Percentiles rank a stretch among this genome's conserved stretches.
These are phyloP conservation scores for Chalcis sispes DNA, from an alignment of 2,888 invertebrate genomes.

Conservation along the genomic window DNA sequence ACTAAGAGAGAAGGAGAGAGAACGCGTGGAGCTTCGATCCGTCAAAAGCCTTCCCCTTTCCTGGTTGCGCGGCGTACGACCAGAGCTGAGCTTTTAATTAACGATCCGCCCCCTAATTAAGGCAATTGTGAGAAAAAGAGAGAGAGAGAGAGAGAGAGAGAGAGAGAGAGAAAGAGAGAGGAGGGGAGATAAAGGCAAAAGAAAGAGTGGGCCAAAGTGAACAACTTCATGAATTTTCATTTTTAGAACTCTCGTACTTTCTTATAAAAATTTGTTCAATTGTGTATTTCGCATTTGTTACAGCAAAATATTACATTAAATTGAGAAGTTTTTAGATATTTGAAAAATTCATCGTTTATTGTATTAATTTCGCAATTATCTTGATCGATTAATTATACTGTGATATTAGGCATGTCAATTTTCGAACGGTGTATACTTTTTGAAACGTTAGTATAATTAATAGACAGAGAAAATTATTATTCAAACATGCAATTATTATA, in stretches of 20 bases:
- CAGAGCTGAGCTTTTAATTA: slow-evolving; percentile 69
- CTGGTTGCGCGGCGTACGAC: slow-evolving; percentile 43
- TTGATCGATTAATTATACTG: too few relatives aligned
- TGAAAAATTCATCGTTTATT: too few relatives aligned
- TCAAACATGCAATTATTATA: too few relatives aligned
- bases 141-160: background rate
- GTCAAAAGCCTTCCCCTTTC: slow-evolving; percentile 23
- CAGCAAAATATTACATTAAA: background rate
- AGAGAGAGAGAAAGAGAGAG: too few relatives aligned
- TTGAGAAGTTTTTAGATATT: too few relatives aligned
- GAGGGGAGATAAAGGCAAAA: background rate
- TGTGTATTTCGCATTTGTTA: too few relatives aligned
- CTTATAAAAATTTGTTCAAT: background rate
- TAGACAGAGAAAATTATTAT: too few relatives aligned
- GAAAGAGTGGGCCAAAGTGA: background rate
- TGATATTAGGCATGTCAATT: too few relatives aligned
- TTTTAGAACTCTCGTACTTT: background rate
- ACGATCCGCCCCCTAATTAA: slow-evolving; percentile 70
- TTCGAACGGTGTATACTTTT: too few relatives aligned
- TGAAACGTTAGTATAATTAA: too few relatives aligned
- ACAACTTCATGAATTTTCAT: slow-evolving; percentile 39
- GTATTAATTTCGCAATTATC: too few relatives aligned
- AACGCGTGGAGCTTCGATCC: slow-evolving; percentile 32
- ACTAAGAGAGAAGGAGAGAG: too few relatives aligned
- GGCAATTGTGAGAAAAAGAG: slow-evolving; percentile 26